Base-by-base conservation (phyloP, 2,797 vertebrate species). In the Anableps anableps region DNA sequence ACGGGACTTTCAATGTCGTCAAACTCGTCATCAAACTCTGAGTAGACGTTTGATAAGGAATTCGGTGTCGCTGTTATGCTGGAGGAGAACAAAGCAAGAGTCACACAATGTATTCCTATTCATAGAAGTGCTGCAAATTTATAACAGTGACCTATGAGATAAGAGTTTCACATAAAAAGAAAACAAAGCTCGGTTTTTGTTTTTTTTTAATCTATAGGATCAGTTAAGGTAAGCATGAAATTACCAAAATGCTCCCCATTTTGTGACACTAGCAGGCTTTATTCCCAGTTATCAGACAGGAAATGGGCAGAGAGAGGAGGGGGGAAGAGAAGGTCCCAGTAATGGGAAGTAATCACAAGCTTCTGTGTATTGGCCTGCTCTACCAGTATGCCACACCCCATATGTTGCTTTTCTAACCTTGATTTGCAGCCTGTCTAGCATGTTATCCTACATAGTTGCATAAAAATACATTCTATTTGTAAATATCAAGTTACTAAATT, bases 11-110 rank as follows among this genome's bases (percentile, higher is more conserved):
- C 91, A 0, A 93, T 43, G 0, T 97, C 96, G 0, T 97, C 95
- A 70, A 97, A 97, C 55, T 97, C 97, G 4, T 97, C 96, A 10
- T 97, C 96, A 6, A 97, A 97, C 21, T 96, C 96, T 0, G 95
- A 83, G 76, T 96, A 97, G 87, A 96, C 92, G 83, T 92, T 91
- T 4, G 88, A 91, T 43, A 76, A 11, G 19, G 77, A 85, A 0
- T 96, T 90, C 0, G 55, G 88, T 81, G 81, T 88, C 80, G 82
- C 92, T 83, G 16, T 93, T 76, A 0, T 83, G 0, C 96, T 96
- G 88, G 75, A 92, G 50, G 92, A 81, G 38, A 31, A 81, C n/a
- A 74, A 5, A 0, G 5, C 17, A 83, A n/a, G 0, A 48, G 50
- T 53, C 34, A 58, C 17, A 45, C 2, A 3, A 0, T 48, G 13